Base-by-base conservation (phyloP, 2,113 vertebrate species). In the Xiphias gladius region DNA sequence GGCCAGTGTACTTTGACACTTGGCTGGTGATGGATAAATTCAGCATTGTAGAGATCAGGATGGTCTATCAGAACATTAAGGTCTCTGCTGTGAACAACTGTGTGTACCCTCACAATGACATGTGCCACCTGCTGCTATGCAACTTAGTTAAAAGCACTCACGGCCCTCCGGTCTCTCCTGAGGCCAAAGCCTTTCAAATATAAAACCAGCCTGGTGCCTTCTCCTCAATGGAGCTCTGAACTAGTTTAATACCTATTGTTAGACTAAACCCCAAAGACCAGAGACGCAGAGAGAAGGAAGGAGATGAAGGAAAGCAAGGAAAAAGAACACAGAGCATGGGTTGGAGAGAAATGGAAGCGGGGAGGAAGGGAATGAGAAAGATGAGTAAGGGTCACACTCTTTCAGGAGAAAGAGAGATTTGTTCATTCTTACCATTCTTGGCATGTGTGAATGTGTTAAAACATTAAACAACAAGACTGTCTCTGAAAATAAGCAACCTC, bases 171-270 rank as follows among this genome's bases (percentile, higher is more conserved):
- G 82, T 78, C 80, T 67, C 88, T 91, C 92, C 86, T 26, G 84
- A 88, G 92, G 89, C 87, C 69, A 62, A 77, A 84, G 78, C 85
- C 82, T 90, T 84, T 90, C 86, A 91, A 93, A 93, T 89, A 91
- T 86, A 92, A 84, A 88, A 90, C 79, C 86, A 77, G 81, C 64
- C 88, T 43, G 22, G 68, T 83, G 87, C 69, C 83, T 80, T 71
- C 83, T 81, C 88, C 92, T 92, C 91, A 73, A 82, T 79, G 84
- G 91, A 88, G 86, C 83, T 59, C 83, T 93, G 88, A 95, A 95
- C 93, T 94, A 94, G 94, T 95, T 94, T 90, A 94, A 91, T 79
- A 84, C 69, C 93, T 94, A 94, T 93, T 94, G 92, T 94, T 95
- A 92, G 92, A 82, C 84, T 63, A 81, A 81, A 91, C 82, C 89